Evolutionary conservation across 2,797 vertebrate genomes (phyloP).

Genomic region (Moxostoma hubbsi): DNA sequence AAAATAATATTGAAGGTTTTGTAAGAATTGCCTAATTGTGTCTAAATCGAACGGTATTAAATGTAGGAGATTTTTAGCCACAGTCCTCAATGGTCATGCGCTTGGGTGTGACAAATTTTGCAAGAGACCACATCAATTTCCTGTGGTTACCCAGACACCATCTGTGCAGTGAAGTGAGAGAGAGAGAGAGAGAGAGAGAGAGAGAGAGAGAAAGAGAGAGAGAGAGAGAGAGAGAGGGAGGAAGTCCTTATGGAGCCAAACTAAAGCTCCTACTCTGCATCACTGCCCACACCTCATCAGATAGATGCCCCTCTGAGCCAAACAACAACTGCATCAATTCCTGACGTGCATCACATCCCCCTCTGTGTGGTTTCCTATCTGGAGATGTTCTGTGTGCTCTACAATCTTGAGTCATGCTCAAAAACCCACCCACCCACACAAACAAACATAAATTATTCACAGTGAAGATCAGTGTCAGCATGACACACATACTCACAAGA

Average conservation of each 20-base stretch:
- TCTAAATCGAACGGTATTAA: no score
- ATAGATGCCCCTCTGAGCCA: conserved; percentile 15
- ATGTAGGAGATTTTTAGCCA: no score
- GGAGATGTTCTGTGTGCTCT: conserved; percentile 66
- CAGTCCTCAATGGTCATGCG: no score
- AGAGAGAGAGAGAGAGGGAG: conserved; percentile 15
- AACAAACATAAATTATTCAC: conserved; percentile 16
- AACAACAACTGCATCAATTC: not conserved
- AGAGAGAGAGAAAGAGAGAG: no score
- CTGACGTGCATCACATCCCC: conserved; percentile 69
- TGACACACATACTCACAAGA: conserved; percentile 15
- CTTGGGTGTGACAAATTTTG: not conserved
- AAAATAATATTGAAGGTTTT: no score
- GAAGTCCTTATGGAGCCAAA: conserved; percentile 38
- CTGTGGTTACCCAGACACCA: conserved; percentile 32
- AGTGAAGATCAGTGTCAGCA: conserved; percentile 21
- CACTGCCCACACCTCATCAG: conserved; percentile 30
- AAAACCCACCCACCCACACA: conserved; percentile 43
- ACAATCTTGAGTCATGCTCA: conserved; percentile 70
- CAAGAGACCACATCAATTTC: conserved; percentile 23
- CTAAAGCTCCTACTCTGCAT: conserved; percentile 27
- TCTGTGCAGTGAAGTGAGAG: not conserved
- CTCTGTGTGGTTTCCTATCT: conserved; percentile 65
- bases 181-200: no score
- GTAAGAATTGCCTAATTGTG: no score